Base-by-base conservation (phyloP, 2,113 vertebrate species). In the Dermatemys mawii region DNA sequence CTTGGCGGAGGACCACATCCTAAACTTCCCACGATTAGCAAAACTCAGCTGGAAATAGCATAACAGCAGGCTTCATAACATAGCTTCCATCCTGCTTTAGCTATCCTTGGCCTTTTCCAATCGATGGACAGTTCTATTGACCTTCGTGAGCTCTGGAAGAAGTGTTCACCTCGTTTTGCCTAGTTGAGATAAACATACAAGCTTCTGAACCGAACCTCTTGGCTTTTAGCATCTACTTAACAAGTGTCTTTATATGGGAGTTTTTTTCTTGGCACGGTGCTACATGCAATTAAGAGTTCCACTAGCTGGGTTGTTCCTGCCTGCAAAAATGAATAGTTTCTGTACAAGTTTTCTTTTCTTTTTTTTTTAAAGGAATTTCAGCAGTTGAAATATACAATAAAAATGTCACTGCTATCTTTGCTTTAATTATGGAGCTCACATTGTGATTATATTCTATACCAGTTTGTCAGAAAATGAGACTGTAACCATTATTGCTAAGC, bases 351-450 rank as follows among this genome's bases (percentile, higher is more conserved):
- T n/a, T n/a, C n/a, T n/a, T n/a, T n/a, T n/a, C n/a, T n/a, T n/a
- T n/a, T n/a, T n/a, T n/a, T n/a, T n/a, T n/a, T n/a, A n/a, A n/a
- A n/a, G n/a, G 82, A 96, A 96, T 94, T 97, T 96, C 90, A 96
- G 87, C 86, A 96, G 88, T 95, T 95, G 94, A 97, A 97, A 97
- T 90, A 82, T 78, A 96, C 86, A 95, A 91, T 93, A 95, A 94
- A 97, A 97, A 95, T 96, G 70, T 92, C 93, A 96, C 91, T 89
- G 50, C 83, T 96, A 93, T 94, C 93, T 96, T 97, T 97, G 73
- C 95, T 96, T 98, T 97, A 97, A 95, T 97, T 96, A 95, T 70
- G 93, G 84, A 87, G 82, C 78, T 96, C 93, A 96, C 78, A 94
- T 93, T 93, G 94, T 97, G 92, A 97, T 84, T 96, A 95, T 95